Evolutionary conservation across 2,888 invertebrate genomes (phyloP), one percentile per base, ranked within the genome.

Genomic region (Agriopis marginaria): DNA sequence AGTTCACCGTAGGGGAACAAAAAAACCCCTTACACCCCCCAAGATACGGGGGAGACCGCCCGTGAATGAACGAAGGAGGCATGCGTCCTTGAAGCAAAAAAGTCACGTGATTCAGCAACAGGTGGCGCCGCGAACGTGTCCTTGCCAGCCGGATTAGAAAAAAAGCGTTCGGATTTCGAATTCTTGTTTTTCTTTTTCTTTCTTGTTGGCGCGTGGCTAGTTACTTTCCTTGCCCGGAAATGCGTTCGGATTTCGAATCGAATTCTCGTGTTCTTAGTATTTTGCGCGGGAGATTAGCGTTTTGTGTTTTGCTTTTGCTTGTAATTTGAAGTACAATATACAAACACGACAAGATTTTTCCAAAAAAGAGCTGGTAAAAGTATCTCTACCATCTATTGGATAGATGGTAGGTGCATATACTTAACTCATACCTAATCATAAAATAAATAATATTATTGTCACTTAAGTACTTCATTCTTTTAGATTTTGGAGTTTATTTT

Each of bases 51-150:
- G 91, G 89, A 77, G 81, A 79, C 89, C 92, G 85, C 92, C 93
- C 93, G 89, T 94, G 93, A 94, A 93, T 94, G 93, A 91, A 91
- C 91, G 92, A 93, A 93, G 93, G 93, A 91, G 92, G 91, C 89
- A 87, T 86, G 88, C 92, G 93, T 93, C 93, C 93, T 93, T 94
- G 91, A 86, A 91, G 92, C 92, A 93, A 94, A 94, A 94, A 94
- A 93, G 93, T 93, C 92, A 93, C 93, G 93, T 93, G 93, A 92
- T 91, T 89, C 82, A 83, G 83, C 82, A 94, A 94, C 93, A 94
- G 93, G 93, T 94, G 93, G 90, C 91, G 85, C 89, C 92, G 90
- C 89, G 83, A 89, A 83, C 89, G 89, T 88, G 92, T 93, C 93
- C 92, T 92, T 93, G 91, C 86, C 82, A 84, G 81, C 71, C 82